These are phyloP conservation scores for Drosophila formosana DNA, from an alignment of 2,888 invertebrate genomes.

Conservation along the genomic window DNA sequence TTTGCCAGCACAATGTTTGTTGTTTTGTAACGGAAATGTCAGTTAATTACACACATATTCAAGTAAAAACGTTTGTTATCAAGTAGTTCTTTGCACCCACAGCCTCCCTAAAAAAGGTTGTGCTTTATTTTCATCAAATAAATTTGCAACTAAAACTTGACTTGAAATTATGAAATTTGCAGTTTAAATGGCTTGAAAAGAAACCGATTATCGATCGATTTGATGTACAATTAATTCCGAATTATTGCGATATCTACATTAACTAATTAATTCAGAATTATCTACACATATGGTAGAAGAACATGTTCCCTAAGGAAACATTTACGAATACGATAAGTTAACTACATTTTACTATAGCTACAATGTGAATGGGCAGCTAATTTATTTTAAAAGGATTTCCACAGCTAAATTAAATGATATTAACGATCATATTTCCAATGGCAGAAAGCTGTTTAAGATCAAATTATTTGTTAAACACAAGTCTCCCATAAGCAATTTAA, in stretches of 20 bases:
- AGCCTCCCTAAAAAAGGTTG: not conserved
- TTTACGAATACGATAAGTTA: not conserved
- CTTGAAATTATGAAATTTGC: not conserved
- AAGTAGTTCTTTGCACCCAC: not conserved
- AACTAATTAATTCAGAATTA: too few relatives aligned
- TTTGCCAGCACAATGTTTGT: slow-evolving; percentile 10
- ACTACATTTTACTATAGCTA: not conserved
- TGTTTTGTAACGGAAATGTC: slow-evolving; percentile 70
- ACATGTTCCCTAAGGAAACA: not conserved
- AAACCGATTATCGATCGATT: not conserved
- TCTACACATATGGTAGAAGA: not conserved
- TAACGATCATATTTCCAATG: too few relatives aligned
- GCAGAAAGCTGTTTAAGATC: too few relatives aligned
- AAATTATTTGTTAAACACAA: too few relatives aligned
- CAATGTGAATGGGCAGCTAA: not conserved
- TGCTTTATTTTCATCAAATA: not conserved
- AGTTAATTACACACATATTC: slow-evolving; percentile 67
- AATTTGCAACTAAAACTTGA: not conserved
- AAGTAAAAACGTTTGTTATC: slow-evolving; percentile 16
- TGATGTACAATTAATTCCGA: too few relatives aligned
- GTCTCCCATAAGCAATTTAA: too few relatives aligned
- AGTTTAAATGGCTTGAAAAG: slow-evolving; percentile 1
- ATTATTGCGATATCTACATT: too few relatives aligned
- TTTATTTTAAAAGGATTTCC: not conserved
- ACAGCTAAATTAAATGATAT: not conserved